Evolutionary conservation across 2,797 vertebrate species (phyloP).

Genomic region (Tarsius wallacei): DNA sequence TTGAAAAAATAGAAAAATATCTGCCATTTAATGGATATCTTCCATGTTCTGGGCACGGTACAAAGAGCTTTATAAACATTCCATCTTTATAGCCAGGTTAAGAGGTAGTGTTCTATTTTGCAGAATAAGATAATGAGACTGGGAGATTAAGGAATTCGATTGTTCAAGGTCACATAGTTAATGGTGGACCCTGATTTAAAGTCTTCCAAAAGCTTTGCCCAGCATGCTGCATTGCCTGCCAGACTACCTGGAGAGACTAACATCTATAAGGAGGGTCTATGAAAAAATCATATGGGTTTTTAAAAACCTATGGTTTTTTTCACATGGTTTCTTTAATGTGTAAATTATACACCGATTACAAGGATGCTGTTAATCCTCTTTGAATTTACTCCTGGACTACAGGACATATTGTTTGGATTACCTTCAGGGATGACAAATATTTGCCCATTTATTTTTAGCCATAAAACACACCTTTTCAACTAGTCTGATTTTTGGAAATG

Average conservation of each 20-base stretch:
- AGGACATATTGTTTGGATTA: background rate
- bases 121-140: slow-evolving; percentile 17
- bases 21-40: background rate
- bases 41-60: background rate
- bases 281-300: slow-evolving; percentile 26
- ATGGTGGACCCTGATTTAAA: background rate
- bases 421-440: background rate
- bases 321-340: background rate
- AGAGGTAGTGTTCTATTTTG: slow-evolving; percentile 4
- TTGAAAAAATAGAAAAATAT: slow-evolving; percentile 4
- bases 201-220: background rate
- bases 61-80: background rate
- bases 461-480: background rate
- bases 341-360: background rate
- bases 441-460: background rate
- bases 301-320: background rate
- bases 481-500: background rate
- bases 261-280: background rate
- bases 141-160: background rate
- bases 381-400: background rate
- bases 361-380: background rate
- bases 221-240: background rate
- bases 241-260: background rate
- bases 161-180: slow-evolving; percentile 11
- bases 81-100: background rate